phyloP scores from a whole-genome alignment of 2,888 invertebrate genomes.

The Ashinkailepas kermadecensis region DNA sequence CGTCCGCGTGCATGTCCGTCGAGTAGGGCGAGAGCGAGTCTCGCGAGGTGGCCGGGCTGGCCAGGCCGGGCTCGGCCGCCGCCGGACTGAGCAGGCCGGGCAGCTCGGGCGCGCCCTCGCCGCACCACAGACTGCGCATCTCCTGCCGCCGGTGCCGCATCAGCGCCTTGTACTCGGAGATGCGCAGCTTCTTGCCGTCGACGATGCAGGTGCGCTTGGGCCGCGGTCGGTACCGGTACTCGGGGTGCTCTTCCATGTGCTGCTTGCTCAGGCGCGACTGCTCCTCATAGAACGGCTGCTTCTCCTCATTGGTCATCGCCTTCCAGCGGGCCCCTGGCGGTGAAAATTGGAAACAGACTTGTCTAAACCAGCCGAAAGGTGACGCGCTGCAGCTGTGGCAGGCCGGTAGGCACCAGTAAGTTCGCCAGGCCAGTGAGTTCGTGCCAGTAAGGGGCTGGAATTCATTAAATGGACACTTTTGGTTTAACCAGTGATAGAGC shows the following conservation, averaged over 20 bases:
- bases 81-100: background rate
- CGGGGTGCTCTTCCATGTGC: conserved; percentile 99
- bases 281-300: conserved; percentile 98
- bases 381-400: too few relatives aligned
- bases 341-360: background rate
- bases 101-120: conserved; percentile 52
- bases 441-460: too few relatives aligned
- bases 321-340: conserved; percentile 87
- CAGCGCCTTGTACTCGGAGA: conserved; percentile 90
- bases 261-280: conserved; percentile 92
- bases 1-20: background rate
- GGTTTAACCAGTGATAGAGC: too few relatives aligned
- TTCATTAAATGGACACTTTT: too few relatives aligned
- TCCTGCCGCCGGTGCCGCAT: conserved; percentile 90
- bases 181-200: conserved; percentile 97
- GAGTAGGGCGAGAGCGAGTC: conserved; percentile 1
- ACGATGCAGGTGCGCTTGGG: conserved; percentile 98
- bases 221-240: conserved; percentile 90
- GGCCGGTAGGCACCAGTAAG: too few relatives aligned
- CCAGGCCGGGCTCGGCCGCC: background rate
- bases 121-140: conserved; percentile 90
- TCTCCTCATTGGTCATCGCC: conserved; percentile 95
- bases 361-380: background rate
- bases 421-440: too few relatives aligned
- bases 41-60: background rate